Percentiles rank a stretch among this genome's conserved stretches.
Evolutionary conservation across 2,113 vertebrate genomes (phyloP).

Genomic region (Pantherophis guttatus): DNA sequence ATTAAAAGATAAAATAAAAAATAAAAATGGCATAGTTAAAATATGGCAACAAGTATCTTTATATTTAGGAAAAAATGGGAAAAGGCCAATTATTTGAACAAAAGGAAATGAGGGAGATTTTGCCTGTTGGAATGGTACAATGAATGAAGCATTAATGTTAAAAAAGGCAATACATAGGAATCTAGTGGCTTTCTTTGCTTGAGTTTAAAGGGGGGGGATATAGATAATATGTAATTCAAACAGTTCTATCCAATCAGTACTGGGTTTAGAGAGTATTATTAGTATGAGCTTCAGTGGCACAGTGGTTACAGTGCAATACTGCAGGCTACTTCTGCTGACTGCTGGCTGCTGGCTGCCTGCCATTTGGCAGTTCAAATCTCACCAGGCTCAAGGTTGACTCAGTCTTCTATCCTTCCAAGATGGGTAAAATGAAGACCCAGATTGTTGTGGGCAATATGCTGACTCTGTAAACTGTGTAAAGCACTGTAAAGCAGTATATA

Average conservation of each 20-base stretch:
- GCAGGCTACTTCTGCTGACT: too few relatives aligned
- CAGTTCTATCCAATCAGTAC: not conserved
- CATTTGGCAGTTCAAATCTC: too few relatives aligned
- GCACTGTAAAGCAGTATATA: too few relatives aligned
- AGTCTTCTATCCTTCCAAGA: too few relatives aligned
- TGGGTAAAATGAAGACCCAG: too few relatives aligned
- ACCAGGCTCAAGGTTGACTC: too few relatives aligned
- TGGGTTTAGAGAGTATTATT: not conserved
- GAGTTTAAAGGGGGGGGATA: not conserved
- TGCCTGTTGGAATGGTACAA: not conserved
- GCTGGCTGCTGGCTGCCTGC: too few relatives aligned
- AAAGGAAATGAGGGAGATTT: not conserved
- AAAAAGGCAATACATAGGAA: not conserved
- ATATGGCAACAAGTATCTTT: not conserved
- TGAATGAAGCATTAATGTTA: not conserved
- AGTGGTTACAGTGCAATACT: too few relatives aligned
- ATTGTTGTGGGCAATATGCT: too few relatives aligned
- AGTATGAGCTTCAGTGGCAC: not conserved
- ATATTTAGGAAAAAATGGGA: not conserved
- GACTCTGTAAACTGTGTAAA: too few relatives aligned
- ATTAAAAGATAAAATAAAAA: not conserved
- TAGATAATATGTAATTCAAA: not conserved
- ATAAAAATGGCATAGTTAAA: not conserved
- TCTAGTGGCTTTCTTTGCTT: not conserved
- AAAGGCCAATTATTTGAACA: not conserved